Percentiles rank a stretch among this genome's conserved stretches.
These are phyloP conservation scores for Phrynocephalus versicolor DNA, from an alignment of 2,113 vertebrate species.

Conservation along the genomic window DNA sequence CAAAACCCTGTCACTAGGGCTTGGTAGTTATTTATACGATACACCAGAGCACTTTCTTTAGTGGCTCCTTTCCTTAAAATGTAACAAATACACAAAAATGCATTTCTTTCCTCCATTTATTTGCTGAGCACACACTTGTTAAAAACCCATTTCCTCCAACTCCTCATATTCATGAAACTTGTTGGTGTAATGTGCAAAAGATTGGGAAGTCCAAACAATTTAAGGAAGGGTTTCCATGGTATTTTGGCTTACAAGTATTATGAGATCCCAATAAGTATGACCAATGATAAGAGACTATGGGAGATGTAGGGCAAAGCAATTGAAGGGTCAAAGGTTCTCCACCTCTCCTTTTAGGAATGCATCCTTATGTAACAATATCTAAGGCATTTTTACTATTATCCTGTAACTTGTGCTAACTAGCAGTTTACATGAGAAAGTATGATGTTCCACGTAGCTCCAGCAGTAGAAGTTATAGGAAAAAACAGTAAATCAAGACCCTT, in stretches of 20 bases:
- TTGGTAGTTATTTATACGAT: neutral
- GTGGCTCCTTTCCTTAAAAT: neutral
- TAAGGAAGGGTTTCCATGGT: neutral
- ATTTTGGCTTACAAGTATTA: no score
- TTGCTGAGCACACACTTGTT: neutral
- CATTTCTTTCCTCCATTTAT: neutral
- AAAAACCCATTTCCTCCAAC: neutral
- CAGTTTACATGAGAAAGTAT: neutral
- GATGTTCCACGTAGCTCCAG: neutral
- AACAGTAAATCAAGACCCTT: neutral
- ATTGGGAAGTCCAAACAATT: neutral
- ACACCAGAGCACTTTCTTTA: neutral
- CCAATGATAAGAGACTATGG: neutral
- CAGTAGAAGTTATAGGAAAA: neutral
- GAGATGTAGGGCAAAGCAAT: no score
- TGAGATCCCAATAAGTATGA: neutral
- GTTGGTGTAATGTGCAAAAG: neutral
- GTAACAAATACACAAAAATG: neutral
- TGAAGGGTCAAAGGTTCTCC: no score
- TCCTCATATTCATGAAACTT: neutral
- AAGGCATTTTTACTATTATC: constrained; percentile 8
- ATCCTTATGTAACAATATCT: neutral
- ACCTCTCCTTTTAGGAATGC: neutral
- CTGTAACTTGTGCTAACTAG: neutral
- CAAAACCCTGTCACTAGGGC: no score